Conservation (phyloP, 2,797 vertebrate genomes). For the Notolepis coatsorum region DNA sequence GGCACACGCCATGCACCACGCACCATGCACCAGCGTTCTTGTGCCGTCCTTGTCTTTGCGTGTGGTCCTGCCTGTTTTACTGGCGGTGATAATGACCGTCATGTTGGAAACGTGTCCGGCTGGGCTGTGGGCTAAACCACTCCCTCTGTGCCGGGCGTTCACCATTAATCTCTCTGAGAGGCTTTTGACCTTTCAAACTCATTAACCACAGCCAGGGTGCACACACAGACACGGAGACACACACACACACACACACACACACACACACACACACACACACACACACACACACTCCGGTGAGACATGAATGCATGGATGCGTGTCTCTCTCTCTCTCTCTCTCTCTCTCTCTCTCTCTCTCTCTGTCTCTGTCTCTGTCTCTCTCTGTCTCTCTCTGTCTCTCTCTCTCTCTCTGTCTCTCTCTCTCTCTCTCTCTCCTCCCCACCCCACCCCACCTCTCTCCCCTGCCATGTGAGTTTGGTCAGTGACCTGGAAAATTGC, state of each 20-base stretch:
- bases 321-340: constrained; percentile 9
- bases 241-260: constrained; percentile 23
- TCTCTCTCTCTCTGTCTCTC: constrained; percentile 30
- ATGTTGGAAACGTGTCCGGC: constrained; percentile 63
- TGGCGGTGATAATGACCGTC: constrained; percentile 48
- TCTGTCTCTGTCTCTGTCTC: constrained; percentile 23
- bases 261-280: constrained; percentile 21
- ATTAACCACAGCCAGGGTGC: constrained; percentile 66
- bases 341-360: constrained; percentile 18
- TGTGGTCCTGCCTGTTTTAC: constrained; percentile 28
- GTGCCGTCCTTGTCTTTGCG: constrained; percentile 38
- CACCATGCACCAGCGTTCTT: constrained; percentile 1
- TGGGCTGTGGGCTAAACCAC: constrained; percentile 64
- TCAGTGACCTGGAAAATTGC: constrained; percentile 81
- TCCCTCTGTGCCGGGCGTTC: constrained; percentile 57
- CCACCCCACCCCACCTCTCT: not conserved
- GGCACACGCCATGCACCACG: too few species aligned
- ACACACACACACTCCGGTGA: constrained; percentile 17
- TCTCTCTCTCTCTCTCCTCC: constrained; percentile 34
- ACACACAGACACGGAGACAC: not conserved
- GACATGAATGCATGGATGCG: constrained; percentile 17
- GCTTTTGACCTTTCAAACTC: constrained; percentile 85
- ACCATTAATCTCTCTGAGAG: constrained; percentile 79
- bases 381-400: constrained; percentile 35
- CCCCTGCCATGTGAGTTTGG: constrained; percentile 54